phyloP scores from a whole-genome alignment of 1,140 invertebrate species.

The Temnothorax longispinosus region DNA sequence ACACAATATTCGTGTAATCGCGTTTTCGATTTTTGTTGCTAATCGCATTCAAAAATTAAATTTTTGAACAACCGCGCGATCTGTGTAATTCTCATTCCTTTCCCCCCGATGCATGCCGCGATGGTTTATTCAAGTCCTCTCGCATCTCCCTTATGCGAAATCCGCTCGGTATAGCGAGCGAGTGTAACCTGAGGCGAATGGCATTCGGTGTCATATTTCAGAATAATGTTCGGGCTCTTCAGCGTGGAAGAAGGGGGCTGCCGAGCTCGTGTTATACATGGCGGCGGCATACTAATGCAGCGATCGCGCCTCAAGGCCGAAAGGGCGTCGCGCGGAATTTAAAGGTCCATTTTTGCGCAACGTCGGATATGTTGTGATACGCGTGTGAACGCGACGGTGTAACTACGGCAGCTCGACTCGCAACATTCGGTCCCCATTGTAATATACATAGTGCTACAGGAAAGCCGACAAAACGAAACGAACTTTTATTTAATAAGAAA shows the following conservation, averaged over 20 bases:
- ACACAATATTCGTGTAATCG: background rate
- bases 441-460: background rate
- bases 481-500: background rate
- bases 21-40: background rate
- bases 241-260: constrained; percentile 55
- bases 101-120: background rate
- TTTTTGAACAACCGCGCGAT: background rate
- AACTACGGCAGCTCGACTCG: background rate
- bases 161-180: constrained; percentile 63
- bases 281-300: constrained; percentile 73
- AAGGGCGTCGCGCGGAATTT: constrained; percentile 20
- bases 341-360: constrained; percentile 28
- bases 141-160: constrained; percentile 60
- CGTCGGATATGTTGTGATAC: background rate
- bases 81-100: background rate
- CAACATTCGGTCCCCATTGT: background rate
- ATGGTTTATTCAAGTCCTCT: constrained; percentile 34
- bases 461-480: background rate
- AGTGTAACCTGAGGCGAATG: constrained; percentile 76
- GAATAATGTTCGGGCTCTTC: constrained; percentile 76
- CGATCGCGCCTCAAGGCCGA: constrained; percentile 33
- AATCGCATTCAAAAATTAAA: background rate
- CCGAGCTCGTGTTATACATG: constrained; percentile 46
- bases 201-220: constrained; percentile 80
- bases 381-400: background rate